phyloP scores from a whole-genome alignment of 1,140 invertebrate species.

The Euura lappo region DNA sequence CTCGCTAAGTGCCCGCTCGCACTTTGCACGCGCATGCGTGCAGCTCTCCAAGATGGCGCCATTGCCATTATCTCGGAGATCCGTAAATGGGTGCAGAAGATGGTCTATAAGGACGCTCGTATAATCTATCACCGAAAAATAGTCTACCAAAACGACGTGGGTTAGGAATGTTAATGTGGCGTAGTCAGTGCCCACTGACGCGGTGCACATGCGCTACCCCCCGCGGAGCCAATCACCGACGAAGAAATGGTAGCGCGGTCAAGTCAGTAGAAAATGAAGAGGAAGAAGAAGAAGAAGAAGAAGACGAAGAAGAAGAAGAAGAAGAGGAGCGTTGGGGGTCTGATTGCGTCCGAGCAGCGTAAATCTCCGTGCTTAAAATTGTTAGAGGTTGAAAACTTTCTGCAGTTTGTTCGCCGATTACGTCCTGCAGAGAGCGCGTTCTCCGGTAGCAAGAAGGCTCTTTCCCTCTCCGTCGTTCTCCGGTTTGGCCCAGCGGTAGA shows the following conservation, averaged over 20 bases:
- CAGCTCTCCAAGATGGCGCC: too few species aligned
- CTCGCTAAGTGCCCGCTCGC: too few species aligned
- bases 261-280: slow-evolving; percentile 21
- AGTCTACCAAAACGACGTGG: slow-evolving; percentile 9
- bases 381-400: background rate
- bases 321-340: slow-evolving; percentile 24
- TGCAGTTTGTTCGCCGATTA: background rate
- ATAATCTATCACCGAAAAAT: slow-evolving; percentile 13
- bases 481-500: background rate
- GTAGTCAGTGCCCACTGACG: slow-evolving; percentile 38
- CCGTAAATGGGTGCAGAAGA: too few species aligned
- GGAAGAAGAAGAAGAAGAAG: slow-evolving; percentile 16
- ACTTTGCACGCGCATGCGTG: too few species aligned
- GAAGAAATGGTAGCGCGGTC: slow-evolving; percentile 50
- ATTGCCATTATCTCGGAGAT: too few species aligned
- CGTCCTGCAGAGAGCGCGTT: background rate
- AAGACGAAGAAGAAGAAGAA: slow-evolving; percentile 17
- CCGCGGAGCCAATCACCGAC: slow-evolving; percentile 57
- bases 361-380: slow-evolving; percentile 45
- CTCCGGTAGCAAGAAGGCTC: too few species aligned
- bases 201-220: slow-evolving; percentile 43
- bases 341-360: slow-evolving; percentile 49
- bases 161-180: slow-evolving; percentile 23
- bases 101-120: background rate
- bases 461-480: too few species aligned